Evolutionary conservation across 2,888 invertebrate genomes (phyloP), one percentile per base, ranked within the genome.

Genomic region (Notocelia uddmanniana): DNA sequence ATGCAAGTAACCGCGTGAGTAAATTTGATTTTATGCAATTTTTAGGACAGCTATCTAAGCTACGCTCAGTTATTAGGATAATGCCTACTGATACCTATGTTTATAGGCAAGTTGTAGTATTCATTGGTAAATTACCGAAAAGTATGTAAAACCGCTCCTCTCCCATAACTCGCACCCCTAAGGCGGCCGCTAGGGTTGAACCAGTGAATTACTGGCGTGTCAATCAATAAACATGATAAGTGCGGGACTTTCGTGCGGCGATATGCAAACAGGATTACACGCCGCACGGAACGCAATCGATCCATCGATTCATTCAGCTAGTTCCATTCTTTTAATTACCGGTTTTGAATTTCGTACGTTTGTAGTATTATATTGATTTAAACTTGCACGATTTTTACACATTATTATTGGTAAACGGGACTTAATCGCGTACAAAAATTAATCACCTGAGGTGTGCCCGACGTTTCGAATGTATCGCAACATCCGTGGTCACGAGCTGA

Each of bases 201-300:
- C 84, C 86, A 85, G 84, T 91, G 91, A 93, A 89, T 91, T 93
- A 92, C 88, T 88, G 86, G 89, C 90, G 89, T 92, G 93, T 93
- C 93, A 93, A 94, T 94, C 93, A 93, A 93, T 93, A 93, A 92
- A 91, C 92, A 91, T 92, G 92, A 93, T 93, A 93, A 92, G 92
- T 92, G 91, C 89, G 84, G 85, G 87, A 87, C 87, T 89, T 89
- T 89, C 91, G 92, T 93, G 91, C 89, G 83, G 83, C 88, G 92
- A 91, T 92, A 93, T 92, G 92, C 92, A 92, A 93, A 92, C 91
- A 87, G 89, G 88, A 88, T 88, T 89, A 88, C 88, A 84, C 85
- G 79, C 80, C 84, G 86, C 89, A 92, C 90, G 86, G 83, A 83
- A 83, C 81, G 80, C 80, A 83, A 81, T 68, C 68, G 58, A 64